These are phyloP conservation scores for Pungitius pungitius DNA, from an alignment of 2,113 vertebrate species.

Conservation along the genomic window DNA sequence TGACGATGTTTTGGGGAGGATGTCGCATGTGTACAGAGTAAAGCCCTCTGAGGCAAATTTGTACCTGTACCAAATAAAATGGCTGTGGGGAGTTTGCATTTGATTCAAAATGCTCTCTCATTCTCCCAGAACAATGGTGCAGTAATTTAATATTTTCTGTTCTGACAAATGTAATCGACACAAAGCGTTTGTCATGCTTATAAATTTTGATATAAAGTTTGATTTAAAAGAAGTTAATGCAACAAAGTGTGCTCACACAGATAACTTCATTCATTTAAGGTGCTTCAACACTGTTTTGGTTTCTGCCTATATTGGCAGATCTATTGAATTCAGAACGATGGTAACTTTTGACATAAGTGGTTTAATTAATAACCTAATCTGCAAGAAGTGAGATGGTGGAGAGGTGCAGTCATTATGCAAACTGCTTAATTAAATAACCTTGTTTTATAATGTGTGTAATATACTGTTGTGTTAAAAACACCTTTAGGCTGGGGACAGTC, in stretches of 20 bases:
- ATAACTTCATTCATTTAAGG: background rate
- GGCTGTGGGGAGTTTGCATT: too few relatives aligned
- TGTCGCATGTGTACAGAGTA: too few relatives aligned
- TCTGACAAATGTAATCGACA: background rate
- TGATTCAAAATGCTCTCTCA: too few relatives aligned
- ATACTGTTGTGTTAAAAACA: too few relatives aligned
- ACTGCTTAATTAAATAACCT: background rate
- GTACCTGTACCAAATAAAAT: too few relatives aligned
- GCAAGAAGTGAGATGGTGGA: too few relatives aligned
- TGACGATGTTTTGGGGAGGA: too few relatives aligned
- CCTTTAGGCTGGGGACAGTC: too few relatives aligned
- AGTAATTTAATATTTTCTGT: background rate
- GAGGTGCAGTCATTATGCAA: background rate
- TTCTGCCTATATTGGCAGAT: background rate
- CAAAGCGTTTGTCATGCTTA: background rate
- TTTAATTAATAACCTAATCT: background rate
- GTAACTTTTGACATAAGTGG: background rate
- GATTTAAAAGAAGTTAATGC: background rate
- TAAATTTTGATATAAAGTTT: background rate
- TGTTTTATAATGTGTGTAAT: background rate
- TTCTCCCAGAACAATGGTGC: too few relatives aligned
- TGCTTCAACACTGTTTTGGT: background rate
- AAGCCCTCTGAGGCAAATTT: too few relatives aligned
- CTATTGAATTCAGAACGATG: background rate
- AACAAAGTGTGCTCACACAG: background rate